A percentile compares a stretch with the other conserved stretches of the same genome.
phyloP scores from a whole-genome alignment of 2,888 invertebrate species.

The Mythimna impura region DNA sequence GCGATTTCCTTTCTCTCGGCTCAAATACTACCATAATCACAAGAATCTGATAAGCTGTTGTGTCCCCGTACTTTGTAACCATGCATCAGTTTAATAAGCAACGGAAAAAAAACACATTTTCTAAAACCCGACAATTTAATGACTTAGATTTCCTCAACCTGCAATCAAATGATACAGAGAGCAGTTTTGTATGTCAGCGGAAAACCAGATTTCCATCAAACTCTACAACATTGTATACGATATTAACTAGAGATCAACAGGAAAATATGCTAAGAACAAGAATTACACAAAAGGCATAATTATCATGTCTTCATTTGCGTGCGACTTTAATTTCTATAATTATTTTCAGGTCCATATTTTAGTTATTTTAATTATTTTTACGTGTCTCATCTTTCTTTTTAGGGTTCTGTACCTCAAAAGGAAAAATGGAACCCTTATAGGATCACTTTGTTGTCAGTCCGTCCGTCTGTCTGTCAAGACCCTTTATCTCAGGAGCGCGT shows the following conservation, averaged over 20 bases:
- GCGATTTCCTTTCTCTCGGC: no score
- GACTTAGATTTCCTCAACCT: background rate
- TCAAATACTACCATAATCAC: no score
- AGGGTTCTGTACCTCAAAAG: no score
- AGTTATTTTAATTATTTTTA: no score
- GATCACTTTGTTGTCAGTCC: no score
- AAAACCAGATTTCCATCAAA: background rate
- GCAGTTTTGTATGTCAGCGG: background rate
- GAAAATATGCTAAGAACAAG: background rate
- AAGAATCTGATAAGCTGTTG: background rate
- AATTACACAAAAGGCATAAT: background rate
- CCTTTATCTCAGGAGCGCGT: no score
- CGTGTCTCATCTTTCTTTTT: no score
- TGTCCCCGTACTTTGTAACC: background rate
- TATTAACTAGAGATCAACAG: background rate
- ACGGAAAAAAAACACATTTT: background rate
- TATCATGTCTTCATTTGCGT: background rate
- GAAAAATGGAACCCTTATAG: no score
- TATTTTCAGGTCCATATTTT: no score
- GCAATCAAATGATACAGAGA: background rate
- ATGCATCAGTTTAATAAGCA: background rate
- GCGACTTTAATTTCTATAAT: background rate
- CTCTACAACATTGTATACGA: background rate
- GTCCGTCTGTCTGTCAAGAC: no score
- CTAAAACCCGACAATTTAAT: background rate